Percentiles rank a stretch among this genome's conserved stretches.
phyloP scores from a whole-genome alignment of 2,797 vertebrate genomes.

The Tympanoctomys barrerae region DNA sequence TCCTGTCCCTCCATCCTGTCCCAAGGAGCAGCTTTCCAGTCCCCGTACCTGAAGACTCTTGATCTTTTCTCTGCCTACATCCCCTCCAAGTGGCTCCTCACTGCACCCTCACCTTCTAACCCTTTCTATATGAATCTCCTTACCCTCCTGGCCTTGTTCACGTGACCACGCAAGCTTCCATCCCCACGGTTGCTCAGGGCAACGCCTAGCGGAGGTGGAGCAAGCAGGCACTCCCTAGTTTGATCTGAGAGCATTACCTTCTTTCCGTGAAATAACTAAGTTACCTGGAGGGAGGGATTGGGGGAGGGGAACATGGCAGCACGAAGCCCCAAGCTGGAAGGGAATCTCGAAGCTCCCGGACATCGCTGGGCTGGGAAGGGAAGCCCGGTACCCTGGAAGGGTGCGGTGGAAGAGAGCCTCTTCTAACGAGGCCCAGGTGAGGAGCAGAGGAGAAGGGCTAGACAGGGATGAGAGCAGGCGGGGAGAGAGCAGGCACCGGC shows the following conservation, averaged over 20 bases:
- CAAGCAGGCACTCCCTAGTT: background rate
- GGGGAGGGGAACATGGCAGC: background rate
- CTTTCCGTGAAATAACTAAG: constrained; percentile 47
- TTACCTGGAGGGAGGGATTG: background rate
- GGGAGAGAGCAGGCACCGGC: background rate
- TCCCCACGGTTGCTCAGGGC: constrained; percentile 13
- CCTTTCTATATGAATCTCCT: background rate
- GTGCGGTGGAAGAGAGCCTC: accelerated
- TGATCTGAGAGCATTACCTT: constrained; percentile 18
- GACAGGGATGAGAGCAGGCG: background rate
- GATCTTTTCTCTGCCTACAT: background rate
- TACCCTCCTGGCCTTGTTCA: background rate
- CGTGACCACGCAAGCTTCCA: background rate
- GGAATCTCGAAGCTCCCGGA: background rate
- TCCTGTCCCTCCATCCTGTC: background rate
- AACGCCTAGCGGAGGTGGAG: background rate
- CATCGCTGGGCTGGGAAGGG: background rate
- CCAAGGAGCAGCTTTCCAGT: background rate
- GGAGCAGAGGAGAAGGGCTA: background rate
- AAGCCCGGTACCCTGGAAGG: background rate
- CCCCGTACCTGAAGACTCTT: background rate
- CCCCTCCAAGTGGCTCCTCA: background rate
- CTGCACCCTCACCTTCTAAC: background rate
- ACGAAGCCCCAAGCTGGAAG: background rate
- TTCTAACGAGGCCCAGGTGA: background rate